A percentile compares a stretch with the other conserved stretches of the same genome.
phyloP scores from a whole-genome alignment of 2,113 vertebrate species.

The Xenus cinereus region DNA sequence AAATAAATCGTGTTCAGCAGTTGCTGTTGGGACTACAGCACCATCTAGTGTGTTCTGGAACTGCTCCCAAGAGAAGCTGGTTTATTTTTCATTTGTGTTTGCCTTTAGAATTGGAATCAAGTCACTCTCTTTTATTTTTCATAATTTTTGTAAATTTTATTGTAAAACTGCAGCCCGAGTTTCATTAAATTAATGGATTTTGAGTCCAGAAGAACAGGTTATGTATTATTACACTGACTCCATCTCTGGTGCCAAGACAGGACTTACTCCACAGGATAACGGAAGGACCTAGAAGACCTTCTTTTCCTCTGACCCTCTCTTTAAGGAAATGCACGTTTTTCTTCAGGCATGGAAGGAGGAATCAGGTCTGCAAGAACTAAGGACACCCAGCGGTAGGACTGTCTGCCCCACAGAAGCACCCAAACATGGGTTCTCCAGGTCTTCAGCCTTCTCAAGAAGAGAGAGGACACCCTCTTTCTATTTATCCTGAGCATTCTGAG shows the following conservation, averaged over 20 bases:
- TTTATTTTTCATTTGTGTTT: background rate
- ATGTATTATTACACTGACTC: background rate
- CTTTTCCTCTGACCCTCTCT: background rate
- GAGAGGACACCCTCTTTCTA: background rate
- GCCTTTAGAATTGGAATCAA: background rate
- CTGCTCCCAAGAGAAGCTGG: background rate
- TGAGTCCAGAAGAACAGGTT: background rate
- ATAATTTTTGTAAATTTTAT: background rate
- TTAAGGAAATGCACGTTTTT: background rate
- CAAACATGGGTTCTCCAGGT: background rate
- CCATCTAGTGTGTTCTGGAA: slow-evolving; percentile 71
- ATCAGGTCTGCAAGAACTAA: background rate
- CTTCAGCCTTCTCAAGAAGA: background rate
- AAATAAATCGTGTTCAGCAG: background rate
- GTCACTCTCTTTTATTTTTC: background rate
- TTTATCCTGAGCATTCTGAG: background rate
- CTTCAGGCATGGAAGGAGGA: background rate
- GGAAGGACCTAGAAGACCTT: background rate
- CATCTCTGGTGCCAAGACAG: background rate
- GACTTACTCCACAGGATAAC: background rate
- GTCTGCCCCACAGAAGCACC: background rate
- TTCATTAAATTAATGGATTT: background rate
- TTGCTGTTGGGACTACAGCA: slow-evolving; percentile 65
- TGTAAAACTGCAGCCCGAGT: background rate
- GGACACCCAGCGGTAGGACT: fast-evolving